A percentile compares a stretch with the other conserved stretches of the same genome.
phyloP scores from a whole-genome alignment of 2,113 vertebrate species.

The Poeciliopsis turrubarensis region DNA sequence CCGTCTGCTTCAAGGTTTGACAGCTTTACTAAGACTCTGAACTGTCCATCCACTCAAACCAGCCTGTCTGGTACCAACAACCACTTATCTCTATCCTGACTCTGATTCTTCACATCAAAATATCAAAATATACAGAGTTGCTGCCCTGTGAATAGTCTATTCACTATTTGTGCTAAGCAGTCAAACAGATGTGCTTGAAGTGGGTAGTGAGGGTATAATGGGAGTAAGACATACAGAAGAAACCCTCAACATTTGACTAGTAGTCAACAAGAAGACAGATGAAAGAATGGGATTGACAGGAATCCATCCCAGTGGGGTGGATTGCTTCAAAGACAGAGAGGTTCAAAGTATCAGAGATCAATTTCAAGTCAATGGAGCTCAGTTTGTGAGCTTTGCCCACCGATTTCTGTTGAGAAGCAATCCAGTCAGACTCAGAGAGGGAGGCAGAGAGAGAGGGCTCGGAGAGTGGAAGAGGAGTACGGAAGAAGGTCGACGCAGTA shows the following conservation, averaged over 20 bases:
- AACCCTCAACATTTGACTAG: not conserved
- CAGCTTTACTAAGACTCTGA: not conserved
- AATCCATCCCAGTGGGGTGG: constrained; percentile 13
- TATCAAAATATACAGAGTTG: not conserved
- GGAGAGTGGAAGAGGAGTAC: too few species aligned
- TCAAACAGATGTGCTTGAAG: not conserved
- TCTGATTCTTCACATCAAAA: not conserved
- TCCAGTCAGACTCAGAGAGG: constrained; percentile 34
- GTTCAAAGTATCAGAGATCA: constrained; percentile 55
- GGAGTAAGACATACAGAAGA: too few species aligned
- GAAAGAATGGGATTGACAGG: constrained; percentile 7
- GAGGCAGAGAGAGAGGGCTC: constrained; percentile 12
- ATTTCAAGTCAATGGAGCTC: constrained; percentile 48
- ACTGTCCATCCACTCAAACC: not conserved
- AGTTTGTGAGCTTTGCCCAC: constrained; percentile 23
- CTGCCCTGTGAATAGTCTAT: not conserved
- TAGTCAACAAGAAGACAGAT: constrained; percentile 32
- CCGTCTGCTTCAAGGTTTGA: not conserved
- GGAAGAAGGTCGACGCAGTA: not conserved
- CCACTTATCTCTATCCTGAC: not conserved
- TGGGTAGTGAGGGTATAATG: not conserved
- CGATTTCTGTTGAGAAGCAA: constrained; percentile 41
- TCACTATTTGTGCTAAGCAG: not conserved
- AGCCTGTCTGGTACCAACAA: not conserved
- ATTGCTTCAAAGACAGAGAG: constrained; percentile 32